Evolutionary conservation across 1,140 invertebrate genomes (phyloP).

Genomic region (Semibalanus balanoides): DNA sequence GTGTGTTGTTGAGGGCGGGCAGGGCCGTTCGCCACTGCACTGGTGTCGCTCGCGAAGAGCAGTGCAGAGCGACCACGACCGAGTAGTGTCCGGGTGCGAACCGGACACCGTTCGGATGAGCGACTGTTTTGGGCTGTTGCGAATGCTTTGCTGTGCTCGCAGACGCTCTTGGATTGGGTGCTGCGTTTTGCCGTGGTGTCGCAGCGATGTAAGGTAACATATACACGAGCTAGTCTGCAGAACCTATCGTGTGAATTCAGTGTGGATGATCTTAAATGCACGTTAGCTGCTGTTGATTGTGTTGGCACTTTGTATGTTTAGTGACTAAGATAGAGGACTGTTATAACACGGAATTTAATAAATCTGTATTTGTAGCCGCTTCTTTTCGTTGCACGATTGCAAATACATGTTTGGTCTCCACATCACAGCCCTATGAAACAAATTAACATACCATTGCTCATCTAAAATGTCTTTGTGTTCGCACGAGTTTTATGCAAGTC

Average conservation of each 20-base stretch:
- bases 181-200: not conserved
- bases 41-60: no score
- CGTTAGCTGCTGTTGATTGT: not conserved
- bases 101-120: no score
- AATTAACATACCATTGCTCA: no score
- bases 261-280: not conserved
- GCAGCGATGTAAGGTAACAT: not conserved
- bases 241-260: not conserved
- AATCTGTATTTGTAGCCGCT: not conserved
- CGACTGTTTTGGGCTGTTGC: not conserved
- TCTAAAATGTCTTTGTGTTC: no score
- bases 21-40: no score
- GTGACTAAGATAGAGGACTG: not conserved
- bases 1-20: no score
- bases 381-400: no score
- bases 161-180: no score
- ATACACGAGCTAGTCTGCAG: not conserved
- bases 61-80: no score
- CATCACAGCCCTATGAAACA: no score
- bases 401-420: no score
- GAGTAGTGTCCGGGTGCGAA: no score
- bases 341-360: not conserved
- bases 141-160: not conserved
- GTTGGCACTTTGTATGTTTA: constrained; percentile 1
- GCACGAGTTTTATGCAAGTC: not conserved